Evolutionary conservation across 2,888 invertebrate species (phyloP).

Genomic region (Drosophila mercatorum): DNA sequence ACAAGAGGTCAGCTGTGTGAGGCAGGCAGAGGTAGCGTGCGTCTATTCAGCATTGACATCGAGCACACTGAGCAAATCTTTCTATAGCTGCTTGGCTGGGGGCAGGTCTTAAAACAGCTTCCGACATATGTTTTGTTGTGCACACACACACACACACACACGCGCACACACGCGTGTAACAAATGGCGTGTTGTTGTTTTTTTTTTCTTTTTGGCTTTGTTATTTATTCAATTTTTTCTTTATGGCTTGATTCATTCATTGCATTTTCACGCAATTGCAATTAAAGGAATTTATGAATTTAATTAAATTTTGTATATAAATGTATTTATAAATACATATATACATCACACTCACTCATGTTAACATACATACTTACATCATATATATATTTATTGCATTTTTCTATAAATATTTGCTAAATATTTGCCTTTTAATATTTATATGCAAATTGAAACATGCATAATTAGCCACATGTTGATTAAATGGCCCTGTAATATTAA

Average conservation of each 20-base stretch:
- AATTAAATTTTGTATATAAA: neutral
- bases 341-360: neutral
- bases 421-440: slow-evolving; percentile 48
- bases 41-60: slow-evolving; percentile 35
- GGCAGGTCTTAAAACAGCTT: slow-evolving; percentile 16
- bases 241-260: slow-evolving; percentile 62
- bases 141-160: slow-evolving; percentile 10
- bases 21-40: neutral
- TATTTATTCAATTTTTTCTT: slow-evolving; percentile 39
- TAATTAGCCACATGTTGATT: neutral
- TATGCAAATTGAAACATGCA: slow-evolving; percentile 1
- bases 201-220: slow-evolving; percentile 15
- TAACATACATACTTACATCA: neutral
- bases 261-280: slow-evolving; percentile 52
- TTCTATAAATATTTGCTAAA: slow-evolving; percentile 42
- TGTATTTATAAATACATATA: no score
- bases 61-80: slow-evolving; percentile 36
- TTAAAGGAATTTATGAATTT: slow-evolving; percentile 10
- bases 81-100: slow-evolving; percentile 4
- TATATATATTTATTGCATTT: neutral
- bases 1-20: slow-evolving; percentile 23
- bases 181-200: slow-evolving; percentile 46
- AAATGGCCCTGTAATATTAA: slow-evolving; percentile 1
- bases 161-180: slow-evolving; percentile 11
- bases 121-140: slow-evolving; percentile 24